These are phyloP conservation scores for Rhinopomastus cyanomelas DNA, from an alignment of 2,113 vertebrate genomes.

Conservation along the genomic window DNA sequence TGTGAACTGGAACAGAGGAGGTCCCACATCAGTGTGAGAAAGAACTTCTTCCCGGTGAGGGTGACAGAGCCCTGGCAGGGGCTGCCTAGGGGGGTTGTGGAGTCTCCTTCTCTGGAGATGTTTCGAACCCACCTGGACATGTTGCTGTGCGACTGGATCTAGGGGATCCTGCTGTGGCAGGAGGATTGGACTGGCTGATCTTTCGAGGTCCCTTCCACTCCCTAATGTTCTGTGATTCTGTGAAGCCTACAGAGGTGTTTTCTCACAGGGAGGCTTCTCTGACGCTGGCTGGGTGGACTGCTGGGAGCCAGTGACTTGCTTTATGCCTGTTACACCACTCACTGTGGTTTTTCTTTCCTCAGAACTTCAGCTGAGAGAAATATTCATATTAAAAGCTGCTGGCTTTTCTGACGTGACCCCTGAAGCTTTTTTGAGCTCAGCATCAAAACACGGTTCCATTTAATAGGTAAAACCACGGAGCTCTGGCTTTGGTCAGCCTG, in stretches of 20 bases:
- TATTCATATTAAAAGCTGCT: not conserved
- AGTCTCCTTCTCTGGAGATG: no score
- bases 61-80: no score
- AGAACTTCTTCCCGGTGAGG: no score
- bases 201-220: no score
- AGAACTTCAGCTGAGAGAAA: not conserved
- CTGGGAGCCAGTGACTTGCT: not conserved
- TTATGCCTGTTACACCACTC: not conserved
- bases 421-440: not conserved
- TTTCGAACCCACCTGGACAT: no score
- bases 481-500: not conserved
- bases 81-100: no score
- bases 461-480: not conserved
- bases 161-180: no score
- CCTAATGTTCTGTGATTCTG: no score
- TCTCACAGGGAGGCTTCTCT: not conserved
- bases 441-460: not conserved
- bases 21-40: no score
- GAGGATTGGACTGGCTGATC: no score
- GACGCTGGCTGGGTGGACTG: accelerated
- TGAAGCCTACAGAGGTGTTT: not conserved
- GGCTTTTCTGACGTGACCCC: not conserved
- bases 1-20: no score
- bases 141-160: no score
- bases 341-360: not conserved